Base-by-base conservation (phyloP, 2,797 vertebrate species). In the Enteromius anoplus region DNA sequence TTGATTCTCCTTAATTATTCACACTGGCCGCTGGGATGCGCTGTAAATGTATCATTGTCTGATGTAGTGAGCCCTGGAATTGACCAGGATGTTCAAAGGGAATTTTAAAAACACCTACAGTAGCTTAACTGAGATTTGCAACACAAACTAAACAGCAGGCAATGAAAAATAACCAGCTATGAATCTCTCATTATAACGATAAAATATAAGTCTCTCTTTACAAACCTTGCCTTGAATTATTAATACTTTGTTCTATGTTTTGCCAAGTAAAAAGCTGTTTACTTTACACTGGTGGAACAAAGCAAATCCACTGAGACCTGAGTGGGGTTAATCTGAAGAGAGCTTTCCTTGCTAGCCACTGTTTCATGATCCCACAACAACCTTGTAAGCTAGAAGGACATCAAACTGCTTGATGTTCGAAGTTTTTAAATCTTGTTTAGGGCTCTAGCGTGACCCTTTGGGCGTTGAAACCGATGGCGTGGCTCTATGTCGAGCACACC, bases 1-100 rank as follows among this genome's bases (percentile, higher is more conserved):
- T 91, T 81, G 70, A 82, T 90, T 92, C 88, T 89, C 90, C 92
- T 93, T 92, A 93, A 93, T 93, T 93, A 92, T 93, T 92, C 84
- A 89, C 89, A 90, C 92, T 90, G 90, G 86, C 79, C 75, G 47
- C 85, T 75, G 85, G 83, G 85, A 80, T 69, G 12, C 82, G 72
- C 79, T 75, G 81, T 40, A 70, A 88, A 94, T 93, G 92, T 85
- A 90, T 94, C 93, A 94, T 88, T 93, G 92, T 91, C 93, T 81
- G 32, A 62, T 70, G 62, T 89, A 93, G 92, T 80, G 91, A 93
- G 85, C 85, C 82, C 34, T 82, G 55, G 71, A 90, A 92, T 88
- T 90, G 90, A 88, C 82, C 75, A 49, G 85, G 83, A 86, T 19
- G 81, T 88, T 86, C 85, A 82, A 77, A 85, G 82, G 78, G 82